phyloP scores from a whole-genome alignment of 2,888 invertebrate genomes.

The Parnassius smintheus region DNA sequence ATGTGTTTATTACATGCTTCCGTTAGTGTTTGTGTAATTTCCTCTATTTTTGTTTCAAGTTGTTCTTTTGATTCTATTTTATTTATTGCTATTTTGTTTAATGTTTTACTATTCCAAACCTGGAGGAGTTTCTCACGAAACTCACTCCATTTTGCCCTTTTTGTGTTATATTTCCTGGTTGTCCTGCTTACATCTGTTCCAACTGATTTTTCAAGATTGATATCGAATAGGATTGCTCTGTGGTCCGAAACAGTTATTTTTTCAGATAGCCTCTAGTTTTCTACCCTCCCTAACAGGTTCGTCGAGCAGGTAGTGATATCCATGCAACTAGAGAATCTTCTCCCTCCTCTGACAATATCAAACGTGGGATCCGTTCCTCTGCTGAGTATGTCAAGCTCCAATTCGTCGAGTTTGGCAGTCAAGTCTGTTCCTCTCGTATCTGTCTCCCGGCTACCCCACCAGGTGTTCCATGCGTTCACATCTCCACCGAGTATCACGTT shows the following conservation, averaged over 20 bases:
- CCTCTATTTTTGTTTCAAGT: too few relatives aligned
- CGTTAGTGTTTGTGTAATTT: too few relatives aligned
- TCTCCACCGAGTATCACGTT: conserved; percentile 25
- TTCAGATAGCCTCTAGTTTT: neutral
- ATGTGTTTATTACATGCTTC: too few relatives aligned
- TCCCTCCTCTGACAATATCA: neutral
- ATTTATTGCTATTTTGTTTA: too few relatives aligned
- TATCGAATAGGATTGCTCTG: neutral
- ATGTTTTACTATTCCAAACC: too few relatives aligned
- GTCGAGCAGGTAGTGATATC: neutral
- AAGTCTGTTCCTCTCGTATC: conserved; percentile 11
- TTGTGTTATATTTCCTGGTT: too few relatives aligned
- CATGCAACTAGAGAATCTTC: too few relatives aligned
- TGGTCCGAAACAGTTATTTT: neutral
- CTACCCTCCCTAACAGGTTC: neutral
- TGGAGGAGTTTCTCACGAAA: too few relatives aligned
- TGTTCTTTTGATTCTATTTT: too few relatives aligned
- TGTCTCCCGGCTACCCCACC: conserved; percentile 6
- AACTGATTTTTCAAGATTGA: neutral
- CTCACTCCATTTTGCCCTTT: too few relatives aligned
- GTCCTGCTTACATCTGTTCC: neutral
- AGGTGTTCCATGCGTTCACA: conserved; percentile 24
- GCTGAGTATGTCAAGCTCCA: neutral
- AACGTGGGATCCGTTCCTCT: conserved; percentile 3
- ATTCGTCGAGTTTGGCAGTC: conserved; percentile 9